phyloP scores from a whole-genome alignment of 2,113 vertebrate genomes.

The Tragelaphus imberbis region DNA sequence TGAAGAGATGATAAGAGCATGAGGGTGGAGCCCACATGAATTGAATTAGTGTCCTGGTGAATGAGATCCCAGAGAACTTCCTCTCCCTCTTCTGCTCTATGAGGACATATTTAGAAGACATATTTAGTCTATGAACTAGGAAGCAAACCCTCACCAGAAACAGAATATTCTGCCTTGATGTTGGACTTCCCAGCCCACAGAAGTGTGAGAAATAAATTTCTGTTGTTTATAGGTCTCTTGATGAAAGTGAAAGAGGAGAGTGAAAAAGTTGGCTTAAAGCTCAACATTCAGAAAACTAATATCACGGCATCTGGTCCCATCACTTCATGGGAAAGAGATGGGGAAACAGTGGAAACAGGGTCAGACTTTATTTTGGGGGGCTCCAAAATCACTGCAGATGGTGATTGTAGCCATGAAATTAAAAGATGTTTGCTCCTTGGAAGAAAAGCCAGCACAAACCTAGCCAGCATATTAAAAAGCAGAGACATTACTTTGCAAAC shows the following conservation, averaged over 20 bases:
- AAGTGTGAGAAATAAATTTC: not conserved
- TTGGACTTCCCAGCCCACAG: not conserved
- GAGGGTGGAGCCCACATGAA: not conserved
- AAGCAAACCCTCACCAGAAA: not conserved
- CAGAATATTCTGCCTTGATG: not conserved
- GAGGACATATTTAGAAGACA: not conserved
- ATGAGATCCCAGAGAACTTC: not conserved
- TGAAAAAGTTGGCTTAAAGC: not conserved
- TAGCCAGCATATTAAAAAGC: not conserved
- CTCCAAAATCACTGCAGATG: not conserved
- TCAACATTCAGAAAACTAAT: not conserved
- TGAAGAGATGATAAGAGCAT: not conserved
- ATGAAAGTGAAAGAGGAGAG: not conserved
- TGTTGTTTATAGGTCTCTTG: not conserved
- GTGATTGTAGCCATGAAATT: not conserved
- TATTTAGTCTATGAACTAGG: not conserved
- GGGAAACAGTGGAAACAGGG: not conserved
- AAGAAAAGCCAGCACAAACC: not conserved
- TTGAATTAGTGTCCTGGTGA: not conserved
- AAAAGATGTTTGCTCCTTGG: not conserved
- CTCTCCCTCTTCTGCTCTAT: not conserved
- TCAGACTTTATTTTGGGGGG: not conserved
- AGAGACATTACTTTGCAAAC: not conserved
- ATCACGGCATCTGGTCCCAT: not conserved
- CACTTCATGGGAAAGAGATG: not conserved